phyloP scores from a whole-genome alignment of 2,113 vertebrate species.

The Piprites chloris region DNA sequence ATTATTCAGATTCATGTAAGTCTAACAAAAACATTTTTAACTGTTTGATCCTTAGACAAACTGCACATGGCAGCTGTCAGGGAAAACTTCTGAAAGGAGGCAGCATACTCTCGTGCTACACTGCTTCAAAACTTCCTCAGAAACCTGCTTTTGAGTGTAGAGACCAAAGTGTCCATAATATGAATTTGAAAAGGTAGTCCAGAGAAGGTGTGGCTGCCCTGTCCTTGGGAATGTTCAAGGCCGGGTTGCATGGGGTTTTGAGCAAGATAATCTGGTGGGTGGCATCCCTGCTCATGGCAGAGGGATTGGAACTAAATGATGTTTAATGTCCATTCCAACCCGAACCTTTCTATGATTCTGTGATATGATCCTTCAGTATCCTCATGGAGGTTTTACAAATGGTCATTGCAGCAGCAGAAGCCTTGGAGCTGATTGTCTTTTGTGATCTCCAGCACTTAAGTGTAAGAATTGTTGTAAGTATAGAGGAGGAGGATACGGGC shows the following conservation, averaged over 20 bases:
- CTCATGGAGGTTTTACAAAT: neutral
- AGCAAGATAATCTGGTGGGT: neutral
- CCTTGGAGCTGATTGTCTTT: neutral
- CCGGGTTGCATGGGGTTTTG: neutral
- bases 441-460: neutral
- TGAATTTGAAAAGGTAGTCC: neutral
- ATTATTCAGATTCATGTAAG: neutral
- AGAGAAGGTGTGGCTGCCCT: neutral
- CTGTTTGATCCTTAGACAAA: neutral
- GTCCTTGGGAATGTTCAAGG: neutral
- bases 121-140: neutral
- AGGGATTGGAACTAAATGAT: neutral
- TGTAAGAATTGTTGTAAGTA: neutral
- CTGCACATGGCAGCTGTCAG: neutral
- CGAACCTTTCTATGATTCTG: neutral
- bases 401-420: neutral
- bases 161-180: neutral
- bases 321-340: neutral
- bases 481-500: neutral
- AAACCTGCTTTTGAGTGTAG: neutral
- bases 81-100: neutral
- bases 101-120: neutral
- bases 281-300: neutral
- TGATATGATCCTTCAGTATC: neutral
- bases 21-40: neutral